These are phyloP conservation scores for Drosophila equinoxialis DNA, from an alignment of 1,140 invertebrate genomes.

Conservation along the genomic window DNA sequence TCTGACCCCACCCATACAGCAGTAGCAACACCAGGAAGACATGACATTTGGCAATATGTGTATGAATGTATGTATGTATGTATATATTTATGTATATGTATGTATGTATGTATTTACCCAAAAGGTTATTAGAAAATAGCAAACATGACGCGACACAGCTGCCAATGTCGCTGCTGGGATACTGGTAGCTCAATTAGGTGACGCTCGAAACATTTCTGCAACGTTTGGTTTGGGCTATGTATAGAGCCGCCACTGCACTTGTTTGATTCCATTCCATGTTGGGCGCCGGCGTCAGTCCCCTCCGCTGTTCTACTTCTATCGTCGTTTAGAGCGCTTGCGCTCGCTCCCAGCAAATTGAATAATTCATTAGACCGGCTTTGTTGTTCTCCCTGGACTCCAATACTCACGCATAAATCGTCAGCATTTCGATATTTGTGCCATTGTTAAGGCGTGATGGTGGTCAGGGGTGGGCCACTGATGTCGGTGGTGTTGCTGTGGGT, in stretches of 20 bases:
- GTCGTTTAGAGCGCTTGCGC: not conserved
- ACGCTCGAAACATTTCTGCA: slow-evolving; percentile 8
- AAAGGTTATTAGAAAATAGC: slow-evolving; percentile 16
- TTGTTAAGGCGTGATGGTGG: not conserved
- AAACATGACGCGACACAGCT: slow-evolving; percentile 6
- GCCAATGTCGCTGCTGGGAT: slow-evolving; percentile 6
- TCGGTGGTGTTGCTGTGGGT: not conserved
- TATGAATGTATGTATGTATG: not conserved
- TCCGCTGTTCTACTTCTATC: not conserved
- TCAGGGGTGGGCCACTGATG: not conserved
- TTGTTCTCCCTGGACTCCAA: slow-evolving; percentile 2
- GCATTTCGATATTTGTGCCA: not conserved
- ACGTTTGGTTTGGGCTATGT: not conserved
- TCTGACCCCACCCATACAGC: slow-evolving; percentile 3
- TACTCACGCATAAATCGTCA: slow-evolving; percentile 2
- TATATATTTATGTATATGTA: not conserved
- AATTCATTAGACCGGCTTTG: slow-evolving; percentile 17
- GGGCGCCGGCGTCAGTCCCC: slow-evolving; percentile 5
- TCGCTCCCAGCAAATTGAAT: slow-evolving; percentile 17
- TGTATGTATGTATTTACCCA: not conserved
- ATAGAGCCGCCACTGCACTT: slow-evolving; percentile 1
- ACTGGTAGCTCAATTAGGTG: slow-evolving; percentile 14
- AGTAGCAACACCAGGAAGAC: not conserved
- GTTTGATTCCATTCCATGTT: slow-evolving; percentile 16
- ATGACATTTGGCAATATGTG: slow-evolving; percentile 6